phyloP scores from a whole-genome alignment of 2,113 vertebrate species.

The Campylomormyrus numenius region DNA sequence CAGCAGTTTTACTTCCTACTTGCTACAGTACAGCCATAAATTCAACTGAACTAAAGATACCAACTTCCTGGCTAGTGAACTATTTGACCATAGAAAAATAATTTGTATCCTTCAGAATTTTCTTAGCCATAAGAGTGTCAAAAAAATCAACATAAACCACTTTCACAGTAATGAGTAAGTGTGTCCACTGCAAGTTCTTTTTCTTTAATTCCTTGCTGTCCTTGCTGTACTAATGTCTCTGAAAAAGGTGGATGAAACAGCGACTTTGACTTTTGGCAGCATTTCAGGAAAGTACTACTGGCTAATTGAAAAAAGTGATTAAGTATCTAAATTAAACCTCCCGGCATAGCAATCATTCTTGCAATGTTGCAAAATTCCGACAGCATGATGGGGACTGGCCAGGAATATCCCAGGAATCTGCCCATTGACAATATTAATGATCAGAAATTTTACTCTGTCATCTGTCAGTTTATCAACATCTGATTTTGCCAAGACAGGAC shows the following conservation, averaged over 20 bases:
- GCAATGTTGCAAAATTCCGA: constrained; percentile 24
- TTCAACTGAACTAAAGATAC: neutral
- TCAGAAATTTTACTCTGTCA: neutral
- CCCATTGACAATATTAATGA: constrained; percentile 26
- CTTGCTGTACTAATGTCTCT: constrained; percentile 27
- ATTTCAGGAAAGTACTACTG: constrained; percentile 39
- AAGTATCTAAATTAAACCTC: constrained; percentile 28
- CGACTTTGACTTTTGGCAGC: constrained; percentile 32
- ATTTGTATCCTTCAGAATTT: neutral
- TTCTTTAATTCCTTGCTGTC: constrained; percentile 10
- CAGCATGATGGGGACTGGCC: neutral
- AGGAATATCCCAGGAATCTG: constrained; percentile 5
- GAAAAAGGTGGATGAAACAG: constrained; percentile 30
- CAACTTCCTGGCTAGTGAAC: neutral
- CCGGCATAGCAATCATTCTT: constrained; percentile 29
- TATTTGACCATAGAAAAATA: neutral
- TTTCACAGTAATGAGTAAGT: neutral
- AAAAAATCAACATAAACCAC: neutral
- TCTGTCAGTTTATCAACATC: constrained; percentile 19
- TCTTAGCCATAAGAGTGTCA: neutral
- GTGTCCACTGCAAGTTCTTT: constrained; percentile 10
- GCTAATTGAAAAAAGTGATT: constrained; percentile 44
- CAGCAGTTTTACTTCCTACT: neutral
- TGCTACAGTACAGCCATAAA: neutral
- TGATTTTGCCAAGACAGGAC: constrained; percentile 7